These are phyloP conservation scores for Eonycteris spelaea DNA, from an alignment of 2,113 vertebrate species.

Conservation along the genomic window DNA sequence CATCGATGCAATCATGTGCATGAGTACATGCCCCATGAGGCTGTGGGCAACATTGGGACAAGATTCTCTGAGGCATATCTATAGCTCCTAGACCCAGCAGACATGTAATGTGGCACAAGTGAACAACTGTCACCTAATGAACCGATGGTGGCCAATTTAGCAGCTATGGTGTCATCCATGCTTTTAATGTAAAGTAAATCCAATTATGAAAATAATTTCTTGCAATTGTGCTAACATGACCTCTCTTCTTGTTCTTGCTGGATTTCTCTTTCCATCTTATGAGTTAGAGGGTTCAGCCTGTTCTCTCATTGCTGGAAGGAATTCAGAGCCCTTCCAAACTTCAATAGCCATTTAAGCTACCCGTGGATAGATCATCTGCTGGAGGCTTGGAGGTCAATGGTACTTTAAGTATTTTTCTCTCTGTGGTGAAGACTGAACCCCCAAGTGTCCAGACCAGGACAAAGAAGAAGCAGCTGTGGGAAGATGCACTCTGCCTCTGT, in stretches of 20 bases:
- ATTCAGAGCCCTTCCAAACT: not conserved
- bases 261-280: not conserved
- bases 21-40: accelerated
- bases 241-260: not conserved
- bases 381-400: not conserved
- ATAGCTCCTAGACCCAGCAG: too few species aligned
- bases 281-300: not conserved
- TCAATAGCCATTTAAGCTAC: not conserved
- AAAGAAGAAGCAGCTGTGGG: not conserved
- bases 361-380: not conserved
- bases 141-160: not conserved
- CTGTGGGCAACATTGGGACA: not conserved
- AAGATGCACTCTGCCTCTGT: not conserved
- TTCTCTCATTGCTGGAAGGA: not conserved
- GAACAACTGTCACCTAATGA: not conserved
- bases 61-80: not conserved
- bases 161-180: not conserved
- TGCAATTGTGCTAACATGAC: not conserved
- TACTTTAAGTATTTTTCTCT: not conserved
- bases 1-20: too few species aligned
- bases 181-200: not conserved
- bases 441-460: not conserved
- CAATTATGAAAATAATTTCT: not conserved
- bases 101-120: not conserved
- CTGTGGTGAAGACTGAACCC: not conserved